phyloP scores from a whole-genome alignment of 2,797 vertebrate species.

The Cynopterus sphinx region DNA sequence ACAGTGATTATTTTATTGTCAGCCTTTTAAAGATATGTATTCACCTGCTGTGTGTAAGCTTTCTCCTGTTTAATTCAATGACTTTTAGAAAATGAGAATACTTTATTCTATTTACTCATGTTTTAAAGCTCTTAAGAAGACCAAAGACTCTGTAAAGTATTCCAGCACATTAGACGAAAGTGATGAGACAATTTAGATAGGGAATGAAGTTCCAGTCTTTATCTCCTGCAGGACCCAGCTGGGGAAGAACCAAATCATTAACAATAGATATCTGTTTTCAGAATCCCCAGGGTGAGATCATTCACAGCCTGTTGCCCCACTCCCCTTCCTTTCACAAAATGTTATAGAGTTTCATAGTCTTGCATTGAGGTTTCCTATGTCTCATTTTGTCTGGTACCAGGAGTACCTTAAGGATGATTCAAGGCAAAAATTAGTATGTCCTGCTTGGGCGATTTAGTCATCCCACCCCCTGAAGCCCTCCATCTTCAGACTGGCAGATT shows the following conservation, averaged over 20 bases:
- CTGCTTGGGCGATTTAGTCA: background rate
- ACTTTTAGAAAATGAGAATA: slow-evolving; percentile 78
- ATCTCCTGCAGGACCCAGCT: background rate
- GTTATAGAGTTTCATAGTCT: background rate
- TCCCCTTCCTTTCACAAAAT: background rate
- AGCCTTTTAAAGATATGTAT: slow-evolving; percentile 61
- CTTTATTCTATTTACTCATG: slow-evolving; percentile 64
- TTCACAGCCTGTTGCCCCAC: background rate
- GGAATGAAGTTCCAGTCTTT: background rate
- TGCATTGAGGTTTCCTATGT: background rate
- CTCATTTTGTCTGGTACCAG: background rate
- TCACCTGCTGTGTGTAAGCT: slow-evolving; percentile 54
- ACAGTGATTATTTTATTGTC: slow-evolving; percentile 67
- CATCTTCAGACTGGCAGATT: background rate
- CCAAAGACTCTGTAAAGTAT: slow-evolving; percentile 51
- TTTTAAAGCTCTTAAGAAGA: slow-evolving; percentile 75
- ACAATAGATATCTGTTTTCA: slow-evolving; percentile 7
- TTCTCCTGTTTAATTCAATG: slow-evolving; percentile 75
- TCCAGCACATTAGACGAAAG: slow-evolving; percentile 30
- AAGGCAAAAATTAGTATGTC: background rate
- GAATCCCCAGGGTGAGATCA: background rate
- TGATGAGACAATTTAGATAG: slow-evolving; percentile 59
- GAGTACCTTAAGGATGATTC: background rate
- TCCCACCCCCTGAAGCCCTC: background rate
- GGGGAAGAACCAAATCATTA: background rate